phyloP scores from a whole-genome alignment of 2,888 invertebrate species.

The Oscheius sp. region DNA sequence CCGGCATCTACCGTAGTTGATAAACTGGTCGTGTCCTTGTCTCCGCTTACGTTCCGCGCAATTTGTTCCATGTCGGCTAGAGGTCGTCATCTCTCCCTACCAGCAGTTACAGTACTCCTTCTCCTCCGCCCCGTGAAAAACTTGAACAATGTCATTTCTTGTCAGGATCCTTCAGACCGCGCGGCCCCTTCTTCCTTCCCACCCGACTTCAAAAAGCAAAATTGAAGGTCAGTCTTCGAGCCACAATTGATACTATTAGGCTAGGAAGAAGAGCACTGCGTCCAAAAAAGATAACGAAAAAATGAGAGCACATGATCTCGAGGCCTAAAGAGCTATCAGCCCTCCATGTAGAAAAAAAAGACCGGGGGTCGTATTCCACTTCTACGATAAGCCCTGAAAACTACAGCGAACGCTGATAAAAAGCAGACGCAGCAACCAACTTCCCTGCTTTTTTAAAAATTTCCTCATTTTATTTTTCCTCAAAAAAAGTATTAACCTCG shows the following conservation, averaged over 20 bases:
- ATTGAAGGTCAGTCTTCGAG: not conserved
- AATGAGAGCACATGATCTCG: not conserved
- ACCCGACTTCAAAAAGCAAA: not conserved
- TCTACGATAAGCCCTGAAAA: not conserved
- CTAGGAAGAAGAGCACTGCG: not conserved
- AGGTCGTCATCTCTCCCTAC: conserved; percentile 1
- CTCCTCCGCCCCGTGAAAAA: conserved; percentile 23
- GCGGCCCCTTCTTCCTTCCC: conserved; percentile 20
- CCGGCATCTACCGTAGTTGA: conserved; percentile 20
- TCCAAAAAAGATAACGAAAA: too few relatives aligned
- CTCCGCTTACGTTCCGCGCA: conserved; percentile 26
- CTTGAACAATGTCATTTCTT: conserved; percentile 25
- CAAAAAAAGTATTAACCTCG: too few relatives aligned
- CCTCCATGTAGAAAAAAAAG: conserved; percentile 12
- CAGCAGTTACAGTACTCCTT: conserved; percentile 10
- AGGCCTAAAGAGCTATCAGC: conserved; percentile 1
- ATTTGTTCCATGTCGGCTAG: not conserved
- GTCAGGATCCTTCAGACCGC: conserved; percentile 23
- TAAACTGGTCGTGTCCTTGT: conserved; percentile 25
- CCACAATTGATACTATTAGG: too few relatives aligned
- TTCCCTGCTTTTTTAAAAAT: too few relatives aligned
- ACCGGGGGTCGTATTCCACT: not conserved
- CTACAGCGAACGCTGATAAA: not conserved
- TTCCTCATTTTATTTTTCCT: too few relatives aligned
- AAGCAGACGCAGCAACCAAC: too few relatives aligned